These are phyloP conservation scores for Timandra comae DNA, from an alignment of 2,888 invertebrate genomes.

Conservation along the genomic window DNA sequence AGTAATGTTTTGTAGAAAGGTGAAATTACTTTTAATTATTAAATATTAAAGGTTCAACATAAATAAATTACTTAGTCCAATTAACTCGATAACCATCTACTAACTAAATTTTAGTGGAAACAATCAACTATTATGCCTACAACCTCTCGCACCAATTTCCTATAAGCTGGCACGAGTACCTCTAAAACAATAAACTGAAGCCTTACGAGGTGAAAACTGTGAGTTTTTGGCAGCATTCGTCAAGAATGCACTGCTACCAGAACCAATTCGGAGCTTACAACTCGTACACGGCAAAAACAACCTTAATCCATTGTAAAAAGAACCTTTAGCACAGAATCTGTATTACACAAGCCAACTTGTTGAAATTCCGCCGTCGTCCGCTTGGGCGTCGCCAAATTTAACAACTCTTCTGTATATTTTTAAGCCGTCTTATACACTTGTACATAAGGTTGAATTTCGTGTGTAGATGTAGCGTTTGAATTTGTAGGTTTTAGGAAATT, in stretches of 20 bases:
- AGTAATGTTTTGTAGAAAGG: no score
- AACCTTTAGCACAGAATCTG: conserved; percentile 30
- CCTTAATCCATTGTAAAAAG: conserved; percentile 39
- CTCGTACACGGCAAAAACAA: conserved; percentile 29
- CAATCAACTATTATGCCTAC: conserved; percentile 14
- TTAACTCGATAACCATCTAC: no score
- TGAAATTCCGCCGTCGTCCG: conserved; percentile 71
- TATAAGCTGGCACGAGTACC: conserved; percentile 13
- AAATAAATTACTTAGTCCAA: no score
- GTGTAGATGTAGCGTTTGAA: conserved; percentile 23
- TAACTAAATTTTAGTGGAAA: background rate
- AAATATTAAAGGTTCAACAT: no score
- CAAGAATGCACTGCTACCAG: conserved; percentile 58
- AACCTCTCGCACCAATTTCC: conserved; percentile 16
- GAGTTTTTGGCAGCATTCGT: conserved; percentile 73
- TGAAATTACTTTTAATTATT: no score
- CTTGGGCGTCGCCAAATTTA: conserved; percentile 54
- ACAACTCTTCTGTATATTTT: conserved; percentile 29
- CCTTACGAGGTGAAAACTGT: conserved; percentile 68
- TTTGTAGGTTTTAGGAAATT: conserved; percentile 56
- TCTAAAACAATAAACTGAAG: conserved; percentile 53
- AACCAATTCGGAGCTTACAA: conserved; percentile 27
- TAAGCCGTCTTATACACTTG: conserved; percentile 34
- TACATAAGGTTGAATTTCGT: conserved; percentile 41
- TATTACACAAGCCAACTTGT: conserved; percentile 62